These are phyloP conservation scores for Pedicia rivosa DNA, from an alignment of 2,888 invertebrate genomes.

Conservation along the genomic window DNA sequence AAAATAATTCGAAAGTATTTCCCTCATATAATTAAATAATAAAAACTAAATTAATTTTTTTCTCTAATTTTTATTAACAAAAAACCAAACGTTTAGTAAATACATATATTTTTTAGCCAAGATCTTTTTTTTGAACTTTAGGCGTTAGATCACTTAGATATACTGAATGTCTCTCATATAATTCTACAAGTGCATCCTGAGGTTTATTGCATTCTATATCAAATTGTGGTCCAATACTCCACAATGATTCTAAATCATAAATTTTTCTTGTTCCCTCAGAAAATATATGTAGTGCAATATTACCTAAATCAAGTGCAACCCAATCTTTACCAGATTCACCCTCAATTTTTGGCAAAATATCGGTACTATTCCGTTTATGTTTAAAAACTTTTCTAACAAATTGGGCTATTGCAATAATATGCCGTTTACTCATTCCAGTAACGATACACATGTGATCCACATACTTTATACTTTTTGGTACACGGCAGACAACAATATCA, in stretches of 20 bases:
- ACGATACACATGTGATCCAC: slow-evolving; percentile 74
- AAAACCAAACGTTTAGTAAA: no score
- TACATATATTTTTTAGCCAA: no score
- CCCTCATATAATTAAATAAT: no score
- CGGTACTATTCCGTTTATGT: slow-evolving; percentile 43
- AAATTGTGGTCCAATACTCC: slow-evolving; percentile 72
- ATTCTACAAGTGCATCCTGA: slow-evolving; percentile 40
- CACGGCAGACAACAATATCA: slow-evolving; percentile 64
- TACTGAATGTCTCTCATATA: slow-evolving; percentile 49
- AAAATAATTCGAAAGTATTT: no score
- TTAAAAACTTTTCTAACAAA: slow-evolving; percentile 65
- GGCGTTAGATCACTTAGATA: slow-evolving; percentile 48
- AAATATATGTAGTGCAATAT: slow-evolving; percentile 83
- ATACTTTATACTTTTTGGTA: slow-evolving; percentile 60
- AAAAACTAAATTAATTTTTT: no score
- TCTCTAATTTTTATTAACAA: no score
- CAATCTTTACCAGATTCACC: slow-evolving; percentile 62
- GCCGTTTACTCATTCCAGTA: slow-evolving; percentile 54
- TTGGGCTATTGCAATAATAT: slow-evolving; percentile 56
- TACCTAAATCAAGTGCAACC: slow-evolving; percentile 85
- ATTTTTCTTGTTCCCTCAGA: slow-evolving; percentile 45
- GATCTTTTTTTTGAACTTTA: slow-evolving; percentile 17
- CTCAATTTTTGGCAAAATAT: slow-evolving; percentile 59
- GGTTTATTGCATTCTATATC: slow-evolving; percentile 51
- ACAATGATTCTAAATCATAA: slow-evolving; percentile 83